Base-by-base conservation (phyloP, 2,797 vertebrate genomes). In the Cossypha caffra region DNA sequence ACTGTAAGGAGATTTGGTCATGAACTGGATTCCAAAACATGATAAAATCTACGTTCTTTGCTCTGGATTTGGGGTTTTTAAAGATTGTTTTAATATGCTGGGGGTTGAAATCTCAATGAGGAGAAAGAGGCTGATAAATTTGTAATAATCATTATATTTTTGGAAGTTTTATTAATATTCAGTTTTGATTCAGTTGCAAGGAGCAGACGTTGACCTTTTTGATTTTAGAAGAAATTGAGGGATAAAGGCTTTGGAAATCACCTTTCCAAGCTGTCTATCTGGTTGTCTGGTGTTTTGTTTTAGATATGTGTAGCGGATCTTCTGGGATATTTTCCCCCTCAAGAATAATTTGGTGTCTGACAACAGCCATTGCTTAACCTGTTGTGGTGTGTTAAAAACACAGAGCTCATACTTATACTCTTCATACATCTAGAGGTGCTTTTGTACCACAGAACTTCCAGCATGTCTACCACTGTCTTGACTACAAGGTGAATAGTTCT, bases 61-160 rank as follows among this genome's bases (percentile, higher is more conserved):
- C 13, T 79, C 12, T 67, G 33, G 2, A 1, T n/a, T 69, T 76
- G 31, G 31, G 1, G 0, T 1, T 10, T 71, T 54, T 38, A 57
- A 31, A 58, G n/a, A 25, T 42, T 45, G 2, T 63, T 81, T 78
- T 57, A 52, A 13, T 55, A 31, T 29, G 8, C 6, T 91, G 40
- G 62, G 17, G 7, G 3, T 84, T 87, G 10, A 16, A 68, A 16
- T 68, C 58, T 78, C 45, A 52, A 6, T 63, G 58, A 78, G 18
- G 23, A 81, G 25, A 50, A 45, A 37, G 35, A 78, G 45, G 15
- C 10, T 21, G 10, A 37, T 64, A 26, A 26, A 25, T 77, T 74
- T 29, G 7, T 63, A 71, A n/a, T 64, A 66, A 81, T 68, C 48
- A 87, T 29, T 75, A 61, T 47, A 33, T 43, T 77, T 63, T 58